Percentiles rank a stretch among this genome's conserved stretches.
These are phyloP conservation scores for Xylota segnis DNA, from an alignment of 2,888 invertebrate genomes.

Conservation along the genomic window DNA sequence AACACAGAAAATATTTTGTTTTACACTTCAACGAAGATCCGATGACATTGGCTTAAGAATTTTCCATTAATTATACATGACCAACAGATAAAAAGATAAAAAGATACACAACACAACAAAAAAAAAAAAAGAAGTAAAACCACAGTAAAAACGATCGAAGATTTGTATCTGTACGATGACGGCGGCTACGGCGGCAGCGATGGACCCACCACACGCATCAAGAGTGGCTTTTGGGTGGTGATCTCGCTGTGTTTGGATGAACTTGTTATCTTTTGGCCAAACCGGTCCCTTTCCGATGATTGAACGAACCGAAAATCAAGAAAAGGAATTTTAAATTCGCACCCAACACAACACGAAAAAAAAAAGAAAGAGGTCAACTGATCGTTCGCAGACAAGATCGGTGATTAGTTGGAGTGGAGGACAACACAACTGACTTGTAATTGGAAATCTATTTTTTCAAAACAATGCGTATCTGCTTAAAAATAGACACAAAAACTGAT, in stretches of 20 bases:
- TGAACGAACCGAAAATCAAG: conserved; percentile 35
- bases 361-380: conserved; percentile 52
- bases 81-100: conserved; percentile 37
- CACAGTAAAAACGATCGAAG: conserved; percentile 40
- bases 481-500: conserved; percentile 62
- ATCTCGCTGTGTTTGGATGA: conserved; percentile 51
- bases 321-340: conserved; percentile 49
- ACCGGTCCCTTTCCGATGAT: conserved; percentile 66
- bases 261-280: conserved; percentile 63
- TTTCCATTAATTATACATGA: conserved; percentile 71
- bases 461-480: conserved; percentile 50
- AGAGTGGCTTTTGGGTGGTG: conserved; percentile 44
- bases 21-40: conserved; percentile 66
- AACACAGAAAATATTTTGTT: conserved; percentile 63
- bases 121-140: conserved; percentile 11
- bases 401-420: conserved; percentile 34
- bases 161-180: conserved; percentile 56
- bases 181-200: not conserved
- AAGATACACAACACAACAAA: conserved; percentile 7
- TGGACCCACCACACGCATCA: conserved; percentile 51
- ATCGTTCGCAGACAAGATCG: conserved; percentile 9
- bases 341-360: conserved; percentile 31
- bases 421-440: not conserved
- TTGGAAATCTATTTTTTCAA: conserved; percentile 33
- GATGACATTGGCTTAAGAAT: conserved; percentile 67